A percentile compares a stretch with the other conserved stretches of the same genome.
These are phyloP conservation scores for Diplodus sargus DNA, from an alignment of 2,797 vertebrate species.

Conservation along the genomic window DNA sequence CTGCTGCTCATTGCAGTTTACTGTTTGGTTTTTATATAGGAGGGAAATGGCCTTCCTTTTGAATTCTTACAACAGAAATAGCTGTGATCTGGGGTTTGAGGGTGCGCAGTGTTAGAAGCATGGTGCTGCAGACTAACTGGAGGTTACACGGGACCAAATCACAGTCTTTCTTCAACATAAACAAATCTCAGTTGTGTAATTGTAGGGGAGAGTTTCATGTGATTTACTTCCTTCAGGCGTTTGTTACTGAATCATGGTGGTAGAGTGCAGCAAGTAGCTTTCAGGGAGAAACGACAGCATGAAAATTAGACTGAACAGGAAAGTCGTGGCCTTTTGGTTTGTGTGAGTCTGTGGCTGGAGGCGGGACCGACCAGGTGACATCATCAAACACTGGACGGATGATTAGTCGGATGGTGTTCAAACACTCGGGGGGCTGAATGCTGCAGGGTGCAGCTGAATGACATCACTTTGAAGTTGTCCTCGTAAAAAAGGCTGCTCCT, in stretches of 20 bases:
- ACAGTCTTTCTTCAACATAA: background rate
- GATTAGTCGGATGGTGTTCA: background rate
- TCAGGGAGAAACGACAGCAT: too few relatives aligned
- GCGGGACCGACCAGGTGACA: slow-evolving; percentile 19
- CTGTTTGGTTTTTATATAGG: background rate
- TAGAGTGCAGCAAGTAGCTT: background rate
- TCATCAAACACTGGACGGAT: slow-evolving; percentile 21
- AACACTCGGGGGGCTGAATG: slow-evolving; percentile 9
- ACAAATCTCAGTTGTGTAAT: background rate
- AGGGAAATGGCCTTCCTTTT: background rate
- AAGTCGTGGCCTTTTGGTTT: background rate
- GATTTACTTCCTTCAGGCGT: background rate
- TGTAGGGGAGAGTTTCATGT: slow-evolving; percentile 2
- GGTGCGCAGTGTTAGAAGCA: background rate
- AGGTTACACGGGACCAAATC: background rate
- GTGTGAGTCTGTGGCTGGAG: background rate
- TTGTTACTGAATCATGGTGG: background rate
- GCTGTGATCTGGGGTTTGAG: background rate
- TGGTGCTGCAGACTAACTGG: background rate
- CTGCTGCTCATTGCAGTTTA: background rate
- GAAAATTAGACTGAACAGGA: background rate
- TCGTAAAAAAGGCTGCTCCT: slow-evolving; percentile 24
- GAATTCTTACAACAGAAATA: background rate
- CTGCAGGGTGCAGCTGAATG: slow-evolving; percentile 23
- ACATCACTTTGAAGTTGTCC: slow-evolving; percentile 39